Conservation (phyloP, 2,888 invertebrate species). For the Actias luna region DNA sequence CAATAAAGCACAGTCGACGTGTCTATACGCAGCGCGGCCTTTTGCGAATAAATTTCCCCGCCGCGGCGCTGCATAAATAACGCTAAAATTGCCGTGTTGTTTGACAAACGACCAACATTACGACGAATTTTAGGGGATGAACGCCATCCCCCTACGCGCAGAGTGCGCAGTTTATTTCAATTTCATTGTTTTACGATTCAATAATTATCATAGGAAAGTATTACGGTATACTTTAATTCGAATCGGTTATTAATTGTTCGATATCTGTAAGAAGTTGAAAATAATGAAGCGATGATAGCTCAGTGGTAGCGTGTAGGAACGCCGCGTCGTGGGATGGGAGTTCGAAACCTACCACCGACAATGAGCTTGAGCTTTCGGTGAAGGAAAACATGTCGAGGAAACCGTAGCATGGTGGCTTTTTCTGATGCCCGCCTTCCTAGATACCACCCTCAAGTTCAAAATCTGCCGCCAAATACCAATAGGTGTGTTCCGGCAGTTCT, state of each 20-base stretch:
- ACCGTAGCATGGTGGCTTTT: too few relatives aligned
- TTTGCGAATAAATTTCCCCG: slow-evolving; percentile 51
- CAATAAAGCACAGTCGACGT: slow-evolving; percentile 13
- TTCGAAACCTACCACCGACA: too few relatives aligned
- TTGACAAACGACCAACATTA: slow-evolving; percentile 67
- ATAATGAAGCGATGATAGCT: too few relatives aligned
- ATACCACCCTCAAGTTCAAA: too few relatives aligned
- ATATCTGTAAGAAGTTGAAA: too few relatives aligned
- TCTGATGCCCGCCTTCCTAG: too few relatives aligned
- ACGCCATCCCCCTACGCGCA: not conserved
- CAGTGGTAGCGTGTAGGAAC: too few relatives aligned
- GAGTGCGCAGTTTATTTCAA: slow-evolving; percentile 7
- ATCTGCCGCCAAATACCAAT: too few relatives aligned
- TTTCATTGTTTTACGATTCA: slow-evolving; percentile 9
- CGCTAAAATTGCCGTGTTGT: slow-evolving; percentile 69
- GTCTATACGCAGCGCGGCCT: slow-evolving; percentile 10
- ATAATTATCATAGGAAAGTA: slow-evolving; percentile 1
- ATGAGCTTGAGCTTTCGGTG: too few relatives aligned
- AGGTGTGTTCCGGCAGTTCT: too few relatives aligned
- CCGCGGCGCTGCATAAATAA: slow-evolving; percentile 68
- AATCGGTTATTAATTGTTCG: not conserved
- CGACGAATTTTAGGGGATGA: slow-evolving; percentile 9
- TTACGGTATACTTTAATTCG: not conserved
- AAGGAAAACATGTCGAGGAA: too few relatives aligned
- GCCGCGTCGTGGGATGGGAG: too few relatives aligned